Conservation (phyloP, 1,140 invertebrate species). For the Cotesia vestalis region DNA sequence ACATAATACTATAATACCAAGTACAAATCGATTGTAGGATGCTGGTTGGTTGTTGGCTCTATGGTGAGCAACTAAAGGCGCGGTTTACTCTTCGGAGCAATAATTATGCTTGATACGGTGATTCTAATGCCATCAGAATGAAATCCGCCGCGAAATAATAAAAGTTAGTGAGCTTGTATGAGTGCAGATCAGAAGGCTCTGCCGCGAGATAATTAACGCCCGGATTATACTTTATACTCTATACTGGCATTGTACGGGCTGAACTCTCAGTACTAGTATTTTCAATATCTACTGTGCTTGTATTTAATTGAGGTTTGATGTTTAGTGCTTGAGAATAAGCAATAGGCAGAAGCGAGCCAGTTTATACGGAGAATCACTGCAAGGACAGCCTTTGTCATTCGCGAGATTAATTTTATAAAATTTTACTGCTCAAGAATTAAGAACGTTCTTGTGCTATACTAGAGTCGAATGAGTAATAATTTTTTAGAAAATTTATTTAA, state of each 20-base stretch:
- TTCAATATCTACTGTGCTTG: too few species aligned
- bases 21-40: conserved; percentile 20
- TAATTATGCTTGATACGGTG: background rate
- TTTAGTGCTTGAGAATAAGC: background rate
- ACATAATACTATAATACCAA: too few species aligned
- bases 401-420: background rate
- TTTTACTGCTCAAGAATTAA: too few species aligned
- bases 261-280: too few species aligned
- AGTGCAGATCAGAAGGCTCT: conserved; percentile 15
- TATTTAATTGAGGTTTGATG: background rate
- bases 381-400: conserved; percentile 9
- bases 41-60: background rate
- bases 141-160: background rate
- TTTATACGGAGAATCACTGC: background rate
- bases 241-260: too few species aligned
- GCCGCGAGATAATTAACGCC: conserved; percentile 24
- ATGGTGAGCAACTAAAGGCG: background rate
- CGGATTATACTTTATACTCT: too few species aligned
- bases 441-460: too few species aligned
- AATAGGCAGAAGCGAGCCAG: too few species aligned
- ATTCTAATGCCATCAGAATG: conserved; percentile 15
- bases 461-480: too few species aligned
- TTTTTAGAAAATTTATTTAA: too few species aligned
- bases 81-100: background rate
- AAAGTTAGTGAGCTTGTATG: conserved; percentile 3